Percentiles rank a stretch among this genome's conserved stretches.
Conservation (phyloP, 2,113 vertebrate species). For the Glaucomys volans region DNA sequence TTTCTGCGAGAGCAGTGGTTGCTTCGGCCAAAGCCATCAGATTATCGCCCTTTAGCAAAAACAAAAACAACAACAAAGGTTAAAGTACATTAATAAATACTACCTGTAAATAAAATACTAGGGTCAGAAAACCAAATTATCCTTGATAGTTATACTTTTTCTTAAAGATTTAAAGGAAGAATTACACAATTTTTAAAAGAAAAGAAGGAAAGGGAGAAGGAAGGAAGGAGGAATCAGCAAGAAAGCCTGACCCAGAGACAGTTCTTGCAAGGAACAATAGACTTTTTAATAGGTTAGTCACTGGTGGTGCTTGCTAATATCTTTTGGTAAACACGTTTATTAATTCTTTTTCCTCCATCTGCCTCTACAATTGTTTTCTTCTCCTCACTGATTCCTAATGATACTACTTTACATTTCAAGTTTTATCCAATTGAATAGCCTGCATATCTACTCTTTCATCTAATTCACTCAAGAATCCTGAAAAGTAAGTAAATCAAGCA, state of each 20-base stretch:
- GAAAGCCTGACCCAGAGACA: neutral
- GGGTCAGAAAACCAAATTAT: slow-evolving; percentile 45
- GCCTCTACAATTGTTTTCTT: neutral
- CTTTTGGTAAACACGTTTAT: slow-evolving; percentile 25
- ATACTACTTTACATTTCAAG: slow-evolving; percentile 26
- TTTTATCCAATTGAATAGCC: slow-evolving; percentile 20
- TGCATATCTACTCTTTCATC: neutral
- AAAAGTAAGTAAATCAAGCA: neutral
- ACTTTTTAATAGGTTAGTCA: neutral
- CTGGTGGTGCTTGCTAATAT: neutral
- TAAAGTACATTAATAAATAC: slow-evolving; percentile 18
- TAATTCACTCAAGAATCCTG: slow-evolving; percentile 28
- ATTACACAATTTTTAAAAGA: neutral
- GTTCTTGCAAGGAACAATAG: neutral
- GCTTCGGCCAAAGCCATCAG: slow-evolving; percentile 94
- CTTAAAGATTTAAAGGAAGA: slow-evolving; percentile 30
- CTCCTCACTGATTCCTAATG: neutral
- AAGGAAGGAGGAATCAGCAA: neutral
- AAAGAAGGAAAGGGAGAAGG: neutral
- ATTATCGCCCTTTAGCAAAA: slow-evolving; percentile 91
- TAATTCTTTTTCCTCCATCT: neutral
- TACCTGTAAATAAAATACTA: slow-evolving; percentile 11
- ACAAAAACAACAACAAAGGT: slow-evolving; percentile 40
- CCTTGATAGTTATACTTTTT: neutral
- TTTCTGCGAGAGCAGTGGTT: slow-evolving; percentile 92